Percentiles rank a stretch among this genome's conserved stretches.
Evolutionary conservation across 2,888 invertebrate species (phyloP).

Genomic region (Catocala nupta): DNA sequence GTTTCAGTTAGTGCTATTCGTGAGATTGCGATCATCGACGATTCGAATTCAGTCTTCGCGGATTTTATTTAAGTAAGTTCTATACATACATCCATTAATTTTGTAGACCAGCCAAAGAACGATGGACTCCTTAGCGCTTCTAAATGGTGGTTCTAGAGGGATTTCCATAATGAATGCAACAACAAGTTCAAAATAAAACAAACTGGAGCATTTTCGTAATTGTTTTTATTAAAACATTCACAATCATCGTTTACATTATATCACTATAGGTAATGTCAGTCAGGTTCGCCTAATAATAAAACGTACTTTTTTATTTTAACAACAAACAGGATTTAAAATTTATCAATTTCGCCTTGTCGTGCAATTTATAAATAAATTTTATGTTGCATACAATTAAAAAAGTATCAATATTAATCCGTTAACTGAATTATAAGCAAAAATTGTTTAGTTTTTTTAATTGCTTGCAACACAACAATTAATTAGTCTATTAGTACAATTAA

Average conservation of each 20-base stretch:
- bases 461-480: slow-evolving; percentile 46
- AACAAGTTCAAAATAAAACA: slow-evolving; percentile 17
- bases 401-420: slow-evolving; percentile 14
- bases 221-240: slow-evolving; percentile 75
- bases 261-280: slow-evolving; percentile 73
- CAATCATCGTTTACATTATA: slow-evolving; percentile 65
- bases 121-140: too few relatives aligned
- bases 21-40: too few relatives aligned
- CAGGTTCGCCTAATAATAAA: slow-evolving; percentile 68
- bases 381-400: slow-evolving; percentile 51
- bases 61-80: too few relatives aligned
- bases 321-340: slow-evolving; percentile 64
- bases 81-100: too few relatives aligned
- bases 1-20: too few relatives aligned
- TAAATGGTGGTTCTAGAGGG: too few relatives aligned
- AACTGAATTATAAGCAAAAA: slow-evolving; percentile 18
- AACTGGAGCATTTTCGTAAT: slow-evolving; percentile 39
- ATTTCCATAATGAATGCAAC: too few relatives aligned
- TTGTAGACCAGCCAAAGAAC: too few relatives aligned
- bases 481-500: slow-evolving; percentile 33
- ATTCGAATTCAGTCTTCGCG: too few relatives aligned
- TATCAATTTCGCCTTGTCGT: slow-evolving; percentile 47
- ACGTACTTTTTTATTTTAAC: slow-evolving; percentile 54
- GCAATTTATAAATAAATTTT: slow-evolving; percentile 32
- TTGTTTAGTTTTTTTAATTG: slow-evolving; percentile 43